These are phyloP conservation scores for Euclidia mi DNA, from an alignment of 2,888 invertebrate genomes.

Conservation along the genomic window DNA sequence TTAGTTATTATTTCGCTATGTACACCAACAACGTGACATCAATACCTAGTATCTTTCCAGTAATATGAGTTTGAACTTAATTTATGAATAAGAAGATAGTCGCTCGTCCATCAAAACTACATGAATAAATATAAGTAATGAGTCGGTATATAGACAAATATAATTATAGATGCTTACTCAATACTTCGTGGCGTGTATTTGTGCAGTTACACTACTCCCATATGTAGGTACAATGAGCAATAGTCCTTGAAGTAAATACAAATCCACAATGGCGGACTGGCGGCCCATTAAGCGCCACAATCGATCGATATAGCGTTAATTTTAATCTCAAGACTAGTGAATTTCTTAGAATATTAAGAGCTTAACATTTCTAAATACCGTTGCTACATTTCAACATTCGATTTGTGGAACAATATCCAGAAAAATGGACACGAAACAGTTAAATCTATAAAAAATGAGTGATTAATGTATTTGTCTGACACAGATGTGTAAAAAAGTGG, in stretches of 20 bases:
- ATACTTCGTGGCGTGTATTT: slow-evolving; percentile 31
- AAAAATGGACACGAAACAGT: slow-evolving; percentile 23
- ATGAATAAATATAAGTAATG: slow-evolving; percentile 3
- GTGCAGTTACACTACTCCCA: slow-evolving; percentile 35
- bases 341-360: not conserved
- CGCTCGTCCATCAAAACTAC: too few relatives aligned
- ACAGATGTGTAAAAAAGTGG: slow-evolving; percentile 36
- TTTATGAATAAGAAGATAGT: too few relatives aligned
- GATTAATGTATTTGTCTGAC: slow-evolving; percentile 43
- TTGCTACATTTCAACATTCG: slow-evolving; percentile 17
- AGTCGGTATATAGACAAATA: slow-evolving; percentile 6
- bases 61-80: too few relatives aligned
- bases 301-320: slow-evolving; percentile 39
- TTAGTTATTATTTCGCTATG: too few relatives aligned
- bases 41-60: too few relatives aligned
- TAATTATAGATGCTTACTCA: slow-evolving; percentile 13
- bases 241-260: slow-evolving; percentile 60
- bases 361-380: slow-evolving; percentile 12
- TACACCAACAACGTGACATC: too few relatives aligned
- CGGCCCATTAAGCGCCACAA: slow-evolving; percentile 53
- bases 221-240: slow-evolving; percentile 46
- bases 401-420: slow-evolving; percentile 27
- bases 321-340: not conserved
- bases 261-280: slow-evolving; percentile 48
- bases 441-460: slow-evolving; percentile 25